These are phyloP conservation scores for Sphinx pinastri DNA, from an alignment of 2,888 invertebrate species.

Conservation along the genomic window DNA sequence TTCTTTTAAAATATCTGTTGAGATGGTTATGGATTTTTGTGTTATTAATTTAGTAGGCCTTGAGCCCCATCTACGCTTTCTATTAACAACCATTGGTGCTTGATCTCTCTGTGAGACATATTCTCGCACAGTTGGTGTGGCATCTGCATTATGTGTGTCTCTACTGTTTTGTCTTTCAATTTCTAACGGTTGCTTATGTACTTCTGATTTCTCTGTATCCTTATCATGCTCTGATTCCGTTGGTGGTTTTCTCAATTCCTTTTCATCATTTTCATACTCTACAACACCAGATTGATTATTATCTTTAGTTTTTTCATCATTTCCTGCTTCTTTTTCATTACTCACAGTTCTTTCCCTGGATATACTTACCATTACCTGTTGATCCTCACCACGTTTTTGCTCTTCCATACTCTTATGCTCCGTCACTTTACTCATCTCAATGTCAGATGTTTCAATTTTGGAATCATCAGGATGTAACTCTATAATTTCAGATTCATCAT, in stretches of 20 bases:
- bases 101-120: conserved; percentile 62
- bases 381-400: conserved; percentile 45
- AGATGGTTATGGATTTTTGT: conserved; percentile 87
- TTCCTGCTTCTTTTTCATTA: conserved; percentile 57
- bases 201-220: conserved; percentile 38
- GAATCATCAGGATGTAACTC: conserved; percentile 71
- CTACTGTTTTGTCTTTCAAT: conserved; percentile 33
- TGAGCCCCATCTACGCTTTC: conserved; percentile 79
- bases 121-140: conserved; percentile 53
- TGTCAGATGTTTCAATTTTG: conserved; percentile 63
- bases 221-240: conserved; percentile 42
- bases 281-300: conserved; percentile 75
- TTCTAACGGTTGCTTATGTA: conserved; percentile 31
- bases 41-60: conserved; percentile 76
- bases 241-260: conserved; percentile 45
- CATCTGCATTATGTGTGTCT: conserved; percentile 49
- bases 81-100: conserved; percentile 60
- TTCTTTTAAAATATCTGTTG: conserved; percentile 89
- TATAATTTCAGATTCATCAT: conserved; percentile 70
- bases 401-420: conserved; percentile 42
- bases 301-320: conserved; percentile 52
- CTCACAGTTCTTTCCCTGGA: conserved; percentile 59
- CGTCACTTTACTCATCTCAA: conserved; percentile 54
- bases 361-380: conserved; percentile 72
- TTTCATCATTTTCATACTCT: conserved; percentile 58